Base-by-base conservation (phyloP, 2,113 vertebrate genomes). In the Athene cunicularia region DNA sequence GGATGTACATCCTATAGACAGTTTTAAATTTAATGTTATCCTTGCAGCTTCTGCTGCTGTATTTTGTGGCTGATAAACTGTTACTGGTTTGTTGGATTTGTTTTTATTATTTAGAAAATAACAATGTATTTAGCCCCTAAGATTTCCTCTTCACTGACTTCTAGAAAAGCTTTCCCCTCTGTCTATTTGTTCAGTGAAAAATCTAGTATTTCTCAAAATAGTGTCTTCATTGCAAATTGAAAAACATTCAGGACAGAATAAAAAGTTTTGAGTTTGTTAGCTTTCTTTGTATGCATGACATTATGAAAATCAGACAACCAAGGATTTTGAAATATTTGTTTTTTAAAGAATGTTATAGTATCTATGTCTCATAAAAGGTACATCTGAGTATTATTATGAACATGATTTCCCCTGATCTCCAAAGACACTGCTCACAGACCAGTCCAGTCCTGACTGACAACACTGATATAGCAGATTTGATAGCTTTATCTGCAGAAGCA, bases 1-100 rank as follows among this genome's bases (percentile, higher is more conserved):
- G 39, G 39, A 55, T 1, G 0, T 14, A 14, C 1, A 32, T n/a
- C 17, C 27, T 55, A 63, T 2, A 75, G 13, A 28, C 2, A 33
- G 21, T 27, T 75, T 79, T 22, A 75, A 95, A 87, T 45, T 56
- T 23, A 53, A 37, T 16, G 3, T 24, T 43, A 63, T 18, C n/a
- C 6, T 75, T 64, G 26, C 23, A 79, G 56, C 23, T 55, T 81
- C 47, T 71, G 37, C 10, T 67, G 11, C 45, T 70, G 12, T 55
- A 88, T 26, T 23, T n/a, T 3, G 1, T 33, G 32, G 24, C n/a
- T 79, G 32, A 71, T 26, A 55, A 87, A 85, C 28, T 41, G 28
- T 7, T 60, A 20, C 27, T 55, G 3, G 41, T 93, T 74, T 47
- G 45, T 17, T 45, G 45, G 20, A 5, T 47, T 11, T 35, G 79